A percentile compares a stretch with the other conserved stretches of the same genome.
phyloP scores from a whole-genome alignment of 1,140 invertebrate genomes.

The Arctopsyche grandis region DNA sequence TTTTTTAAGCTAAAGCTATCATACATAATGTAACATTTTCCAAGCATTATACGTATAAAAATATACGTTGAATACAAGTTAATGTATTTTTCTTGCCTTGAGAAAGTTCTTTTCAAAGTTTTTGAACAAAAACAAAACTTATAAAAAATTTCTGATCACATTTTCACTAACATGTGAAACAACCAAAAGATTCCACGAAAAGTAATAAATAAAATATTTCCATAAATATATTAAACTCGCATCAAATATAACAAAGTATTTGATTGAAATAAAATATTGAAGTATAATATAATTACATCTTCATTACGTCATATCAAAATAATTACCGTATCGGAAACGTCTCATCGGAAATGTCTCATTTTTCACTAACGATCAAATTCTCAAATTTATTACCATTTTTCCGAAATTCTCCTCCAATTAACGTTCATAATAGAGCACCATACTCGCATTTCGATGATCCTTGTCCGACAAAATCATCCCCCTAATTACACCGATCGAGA shows the following conservation, averaged over 20 bases:
- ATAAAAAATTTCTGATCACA: not conserved
- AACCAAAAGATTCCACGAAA: not conserved
- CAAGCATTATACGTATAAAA: too few species aligned
- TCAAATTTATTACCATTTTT: not conserved
- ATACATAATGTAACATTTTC: too few species aligned
- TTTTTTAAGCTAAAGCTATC: too few species aligned
- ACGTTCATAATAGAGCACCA: not conserved
- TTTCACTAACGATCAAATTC: not conserved
- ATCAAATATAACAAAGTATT: too few species aligned
- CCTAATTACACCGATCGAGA: not conserved
- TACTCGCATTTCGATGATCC: not conserved
- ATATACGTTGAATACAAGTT: too few species aligned
- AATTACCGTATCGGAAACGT: not conserved
- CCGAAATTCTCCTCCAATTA: slow-evolving; percentile 4
- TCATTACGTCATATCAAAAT: too few species aligned
- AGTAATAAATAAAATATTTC: not conserved
- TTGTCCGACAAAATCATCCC: not conserved
- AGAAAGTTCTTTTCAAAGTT: not conserved
- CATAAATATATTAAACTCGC: not conserved
- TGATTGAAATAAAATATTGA: too few species aligned
- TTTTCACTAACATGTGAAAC: not conserved
- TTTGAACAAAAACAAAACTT: not conserved
- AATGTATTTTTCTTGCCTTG: too few species aligned
- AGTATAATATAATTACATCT: too few species aligned
- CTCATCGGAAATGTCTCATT: not conserved